phyloP scores from a whole-genome alignment of 2,797 vertebrate genomes.

The Diceros bicornis region DNA sequence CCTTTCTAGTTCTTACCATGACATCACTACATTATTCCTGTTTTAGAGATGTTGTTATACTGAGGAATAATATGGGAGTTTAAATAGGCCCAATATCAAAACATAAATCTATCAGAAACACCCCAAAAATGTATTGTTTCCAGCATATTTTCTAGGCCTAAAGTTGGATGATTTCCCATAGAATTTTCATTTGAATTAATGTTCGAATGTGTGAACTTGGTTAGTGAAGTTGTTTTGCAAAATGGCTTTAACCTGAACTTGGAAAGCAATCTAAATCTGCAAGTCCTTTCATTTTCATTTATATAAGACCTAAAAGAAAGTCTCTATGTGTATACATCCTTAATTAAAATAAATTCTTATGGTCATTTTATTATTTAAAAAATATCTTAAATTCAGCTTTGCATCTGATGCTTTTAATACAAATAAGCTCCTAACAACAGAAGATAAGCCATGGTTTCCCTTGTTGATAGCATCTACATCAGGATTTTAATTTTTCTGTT shows the following conservation, averaged over 20 bases:
- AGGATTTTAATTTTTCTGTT: background rate
- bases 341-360: conserved; percentile 35
- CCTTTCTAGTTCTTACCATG: conserved; percentile 63
- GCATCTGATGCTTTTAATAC: background rate
- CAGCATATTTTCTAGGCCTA: conserved; percentile 70
- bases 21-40: conserved; percentile 62
- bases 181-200: conserved; percentile 84
- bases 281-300: conserved; percentile 61
- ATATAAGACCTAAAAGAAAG: conserved; percentile 65
- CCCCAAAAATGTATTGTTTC: conserved; percentile 78
- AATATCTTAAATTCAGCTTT: background rate
- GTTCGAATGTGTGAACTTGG: conserved; percentile 53
- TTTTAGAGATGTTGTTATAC: conserved; percentile 68
- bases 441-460: background rate
- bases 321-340: background rate
- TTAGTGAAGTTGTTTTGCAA: conserved; percentile 38
- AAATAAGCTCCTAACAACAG: conserved; percentile 17
- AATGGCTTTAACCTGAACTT: conserved; percentile 76
- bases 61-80: conserved; percentile 52
- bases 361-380: background rate
- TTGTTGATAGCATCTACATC: background rate
- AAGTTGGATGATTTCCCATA: conserved; percentile 79
- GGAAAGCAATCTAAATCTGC: conserved; percentile 50
- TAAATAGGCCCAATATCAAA: conserved; percentile 70
- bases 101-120: conserved; percentile 60